Evolutionary conservation across 2,888 invertebrate genomes (phyloP).

Genomic region (Drosophila pseudotakahashii): DNA sequence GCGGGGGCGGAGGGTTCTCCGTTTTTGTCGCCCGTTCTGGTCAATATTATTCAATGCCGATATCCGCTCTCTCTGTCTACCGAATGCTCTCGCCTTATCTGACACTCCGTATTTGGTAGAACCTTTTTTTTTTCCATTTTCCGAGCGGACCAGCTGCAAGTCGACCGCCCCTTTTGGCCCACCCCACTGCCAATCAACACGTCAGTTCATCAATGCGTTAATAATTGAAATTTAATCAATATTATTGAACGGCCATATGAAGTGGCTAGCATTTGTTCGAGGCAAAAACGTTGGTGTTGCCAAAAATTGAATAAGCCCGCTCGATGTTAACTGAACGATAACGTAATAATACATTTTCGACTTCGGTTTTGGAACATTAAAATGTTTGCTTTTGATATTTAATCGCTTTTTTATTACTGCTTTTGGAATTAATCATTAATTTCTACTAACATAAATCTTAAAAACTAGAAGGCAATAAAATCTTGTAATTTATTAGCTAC

Average conservation of each 20-base stretch:
- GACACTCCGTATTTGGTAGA: slow-evolving; percentile 54
- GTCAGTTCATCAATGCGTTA: slow-evolving; percentile 64
- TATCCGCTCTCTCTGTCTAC: slow-evolving; percentile 15
- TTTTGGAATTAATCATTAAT: no score
- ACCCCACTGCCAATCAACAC: slow-evolving; percentile 13
- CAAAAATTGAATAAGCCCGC: slow-evolving; percentile 11
- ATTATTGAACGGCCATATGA: slow-evolving; percentile 49
- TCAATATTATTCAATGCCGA: slow-evolving; percentile 72
- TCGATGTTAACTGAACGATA: slow-evolving; percentile 21
- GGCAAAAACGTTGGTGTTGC: slow-evolving; percentile 1
- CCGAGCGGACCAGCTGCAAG: slow-evolving; percentile 29
- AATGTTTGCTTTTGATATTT: not conserved
- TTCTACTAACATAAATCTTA: no score
- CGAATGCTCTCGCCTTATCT: slow-evolving; percentile 60
- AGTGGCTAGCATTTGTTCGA: slow-evolving; percentile 17
- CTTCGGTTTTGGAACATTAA: not conserved
- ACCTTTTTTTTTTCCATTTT: slow-evolving; percentile 25
- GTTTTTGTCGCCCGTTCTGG: slow-evolving; percentile 57
- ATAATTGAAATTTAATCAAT: slow-evolving; percentile 74
- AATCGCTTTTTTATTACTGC: no score
- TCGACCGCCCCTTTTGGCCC: slow-evolving; percentile 1
- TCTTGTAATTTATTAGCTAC: no score
- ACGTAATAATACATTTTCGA: slow-evolving; percentile 2
- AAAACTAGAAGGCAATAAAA: no score
- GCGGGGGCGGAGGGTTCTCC: slow-evolving; percentile 17